Percentiles rank a stretch among this genome's conserved stretches.
Conservation (phyloP, 2,888 invertebrate genomes). For the Drosophila bunnanda region DNA sequence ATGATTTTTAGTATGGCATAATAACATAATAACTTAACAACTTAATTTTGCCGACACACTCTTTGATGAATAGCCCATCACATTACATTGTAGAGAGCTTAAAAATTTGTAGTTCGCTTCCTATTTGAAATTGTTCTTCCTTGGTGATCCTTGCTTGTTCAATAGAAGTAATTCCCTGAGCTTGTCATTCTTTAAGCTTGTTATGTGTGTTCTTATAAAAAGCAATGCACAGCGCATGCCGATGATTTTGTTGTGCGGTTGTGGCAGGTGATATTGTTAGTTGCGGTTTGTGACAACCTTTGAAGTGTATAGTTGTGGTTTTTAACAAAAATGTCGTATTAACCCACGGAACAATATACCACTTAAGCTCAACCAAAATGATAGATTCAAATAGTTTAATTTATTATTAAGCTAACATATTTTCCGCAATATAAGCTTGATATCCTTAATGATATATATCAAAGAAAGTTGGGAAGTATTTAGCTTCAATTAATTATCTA, state of each 20-base stretch:
- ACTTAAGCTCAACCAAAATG: background rate
- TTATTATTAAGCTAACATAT: background rate
- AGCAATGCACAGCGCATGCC: background rate
- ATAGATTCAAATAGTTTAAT: background rate
- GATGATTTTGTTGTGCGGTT: constrained; percentile 10
- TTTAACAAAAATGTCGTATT: constrained; percentile 1
- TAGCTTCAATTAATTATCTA: too few relatives aligned
- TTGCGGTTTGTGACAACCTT: constrained; percentile 14
- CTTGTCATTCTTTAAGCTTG: constrained; percentile 18
- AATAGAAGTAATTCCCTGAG: constrained; percentile 16
- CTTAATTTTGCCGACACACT: background rate
- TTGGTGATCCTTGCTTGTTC: background rate
- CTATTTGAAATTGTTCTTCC: constrained; percentile 1
- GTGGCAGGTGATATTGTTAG: constrained; percentile 12
- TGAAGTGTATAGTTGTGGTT: constrained; percentile 25
- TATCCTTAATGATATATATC: too few relatives aligned
- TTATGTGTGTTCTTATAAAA: constrained; percentile 3
- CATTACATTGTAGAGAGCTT: background rate
- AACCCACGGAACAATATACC: background rate
- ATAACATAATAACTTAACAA: background rate
- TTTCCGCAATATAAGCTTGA: background rate
- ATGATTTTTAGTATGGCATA: background rate
- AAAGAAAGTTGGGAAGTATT: too few relatives aligned
- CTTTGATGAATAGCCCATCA: background rate
- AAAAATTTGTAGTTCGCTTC: background rate